Evolutionary conservation across 2,113 vertebrate species (phyloP).

Genomic region (Neolamprologus hecqui): DNA sequence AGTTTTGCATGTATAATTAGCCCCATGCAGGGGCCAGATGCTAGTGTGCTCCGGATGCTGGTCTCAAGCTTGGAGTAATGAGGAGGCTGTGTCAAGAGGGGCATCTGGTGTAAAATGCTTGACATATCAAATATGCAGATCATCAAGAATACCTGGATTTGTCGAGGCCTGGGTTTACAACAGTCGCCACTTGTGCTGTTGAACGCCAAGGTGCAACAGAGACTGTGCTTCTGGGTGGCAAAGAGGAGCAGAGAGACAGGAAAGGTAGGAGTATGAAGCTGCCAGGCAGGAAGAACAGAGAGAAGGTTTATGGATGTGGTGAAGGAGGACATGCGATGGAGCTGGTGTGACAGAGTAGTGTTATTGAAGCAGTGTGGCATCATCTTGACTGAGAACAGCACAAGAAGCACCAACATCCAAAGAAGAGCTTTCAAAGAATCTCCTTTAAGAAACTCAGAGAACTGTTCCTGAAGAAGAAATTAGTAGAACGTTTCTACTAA

Average conservation of each 20-base stretch:
- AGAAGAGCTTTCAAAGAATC: neutral
- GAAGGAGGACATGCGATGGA: neutral
- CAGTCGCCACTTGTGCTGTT: neutral
- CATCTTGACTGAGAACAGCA: neutral
- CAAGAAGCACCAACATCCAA: neutral
- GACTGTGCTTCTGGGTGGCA: neutral
- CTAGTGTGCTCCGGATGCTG: too few relatives aligned
- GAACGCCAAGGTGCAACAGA: neutral
- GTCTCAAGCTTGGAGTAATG: neutral
- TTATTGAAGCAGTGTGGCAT: neutral
- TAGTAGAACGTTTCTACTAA: neutral
- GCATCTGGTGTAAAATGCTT: neutral
- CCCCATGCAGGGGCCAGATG: neutral
- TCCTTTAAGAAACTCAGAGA: too few relatives aligned
- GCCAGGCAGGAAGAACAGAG: neutral
- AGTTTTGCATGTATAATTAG: neutral
- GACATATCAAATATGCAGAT: neutral
- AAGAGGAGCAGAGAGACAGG: neutral
- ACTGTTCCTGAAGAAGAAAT: too few relatives aligned
- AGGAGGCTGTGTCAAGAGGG: neutral
- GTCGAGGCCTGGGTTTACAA: neutral
- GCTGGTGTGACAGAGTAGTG: neutral
- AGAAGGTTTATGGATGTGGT: neutral
- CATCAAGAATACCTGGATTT: neutral
- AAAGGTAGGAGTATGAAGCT: neutral